Base-by-base conservation (phyloP, 1,140 invertebrate species). In the Asobara japonica region DNA sequence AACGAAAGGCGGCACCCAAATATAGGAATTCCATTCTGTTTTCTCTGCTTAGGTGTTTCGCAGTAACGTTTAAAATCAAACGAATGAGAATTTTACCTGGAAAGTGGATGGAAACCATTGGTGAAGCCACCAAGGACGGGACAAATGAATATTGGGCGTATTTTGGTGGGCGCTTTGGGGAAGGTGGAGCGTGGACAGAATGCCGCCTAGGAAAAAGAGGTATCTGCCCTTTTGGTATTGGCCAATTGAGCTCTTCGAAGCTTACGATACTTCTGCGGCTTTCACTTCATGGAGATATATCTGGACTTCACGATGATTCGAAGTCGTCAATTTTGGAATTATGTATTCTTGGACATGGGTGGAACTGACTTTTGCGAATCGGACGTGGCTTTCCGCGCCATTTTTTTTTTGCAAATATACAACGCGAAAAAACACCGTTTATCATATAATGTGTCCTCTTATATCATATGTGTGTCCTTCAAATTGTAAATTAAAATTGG, bases 1-100 rank as follows among this genome's bases (percentile, higher is more conserved):
- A 16, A 27, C 38, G 27, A 45, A 29, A 67, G 38, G 65, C 25
- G 36, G 33, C 8, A 20, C 8, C 38, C 64, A 25, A 65, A 38
- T 20, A 1, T 3, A 25, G 51, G 51, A 18, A 25, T 56, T 56
- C 51, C 18, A 27, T 56, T 45, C 41, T 56, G 51, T 56, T 56
- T 56, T 56, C 51, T 45, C 41, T 5, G n/a, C n/a, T n/a, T 16
- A 16, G 41, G 51, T 56, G 20, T 38, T 64, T 61, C 36, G 56
- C 56, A 48, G 38, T 33, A 61, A 62, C 33, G 60, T 48, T 16
- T 38, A 64, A 71, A 22, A 71, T 51, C 25, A 64, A 41, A 45
- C 41, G 51, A 64, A 48, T 73, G 30, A 48, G 27, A 29, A 68
- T 65, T 73, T 65, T 73, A 73, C 72, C 72, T 73, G 66, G 66